Base-by-base conservation (phyloP, 2,888 invertebrate species). In the Philereme transversata region DNA sequence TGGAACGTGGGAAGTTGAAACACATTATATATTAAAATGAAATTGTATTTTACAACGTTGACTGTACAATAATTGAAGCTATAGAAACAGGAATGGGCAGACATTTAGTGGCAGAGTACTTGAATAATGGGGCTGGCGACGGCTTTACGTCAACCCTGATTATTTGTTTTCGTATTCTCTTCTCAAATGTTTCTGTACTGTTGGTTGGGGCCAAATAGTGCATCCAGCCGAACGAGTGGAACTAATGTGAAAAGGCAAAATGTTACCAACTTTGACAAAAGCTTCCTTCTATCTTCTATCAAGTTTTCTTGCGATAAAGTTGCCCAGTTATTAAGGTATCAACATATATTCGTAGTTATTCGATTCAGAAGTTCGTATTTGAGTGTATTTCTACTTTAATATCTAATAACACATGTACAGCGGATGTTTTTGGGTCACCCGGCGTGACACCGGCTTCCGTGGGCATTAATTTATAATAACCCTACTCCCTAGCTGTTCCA, bases 401-500 rank as follows among this genome's bases (percentile, higher is more conserved):
- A 52, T 51, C 59, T 57, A 63, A 68, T 64, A 64, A 70, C 51
- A 51, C 57, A 60, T 62, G 53, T 63, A 68, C 64, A 11, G 40
- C 69, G 72, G 74, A 71, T 62, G 71, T 81, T 81, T 81, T 73
- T 85, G 71, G 85, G 86, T 83, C 82, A 84, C 71, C 69, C 69
- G 57, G 65, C 70, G 74, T 70, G 72, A 74, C 68, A 60, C 60
- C 41, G 62, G 65, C 69, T 71, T 67, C 70, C 65, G 60, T 56
- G 69, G 59, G 69, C 73, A 68, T 75, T 70, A 63, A 68, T 66
- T 60, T 70, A 59, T 64, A 68, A 73, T 68, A 51, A 58, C 62
- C 60, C 62, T 59, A n/a, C 52, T 49, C 47, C 57, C 55, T 35
- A 38, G 46, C 51, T 34, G 35, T 51, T 64, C 56, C 60, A 67